Base-by-base conservation (phyloP, 2,113 vertebrate species). In the Benitochromis conjunctus region DNA sequence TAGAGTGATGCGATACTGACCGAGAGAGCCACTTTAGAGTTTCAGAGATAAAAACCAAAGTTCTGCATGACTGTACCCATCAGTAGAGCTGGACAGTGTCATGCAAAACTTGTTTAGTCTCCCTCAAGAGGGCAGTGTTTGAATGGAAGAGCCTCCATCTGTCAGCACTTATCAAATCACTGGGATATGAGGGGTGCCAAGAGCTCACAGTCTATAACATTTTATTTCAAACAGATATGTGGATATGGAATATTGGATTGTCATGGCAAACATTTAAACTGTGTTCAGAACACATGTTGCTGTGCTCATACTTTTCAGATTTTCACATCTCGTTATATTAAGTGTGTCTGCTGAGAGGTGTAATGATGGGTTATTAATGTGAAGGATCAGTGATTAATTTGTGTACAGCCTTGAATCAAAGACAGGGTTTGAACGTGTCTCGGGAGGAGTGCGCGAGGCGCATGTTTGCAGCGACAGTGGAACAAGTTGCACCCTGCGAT, bases 81-180 rank as follows among this genome's bases (percentile, higher is more conserved):
- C 5, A 13, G 38, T 13, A 24, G 26, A 56, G 9, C 29, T 2
- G 31, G 48, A 38, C 46, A 36, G 7, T n/a, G 43, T 31, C 43
- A 38, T 24, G 10, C 55, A 14, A 21, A 62, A 83, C 69, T 83
- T 87, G 79, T 88, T 74, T 84, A 19, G 83, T 93, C 92, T 84
- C 83, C 96, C 96, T 96, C 92, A 83, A 96, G 96, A 92, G 95
- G 95, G 96, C 96, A 96, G 96, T 94, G 93, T 96, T 96, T 95
- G 93, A 94, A 90, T 92, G 91, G 89, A 91, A 78, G 89, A 92
- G 81, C 36, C 85, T 89, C 79, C 82, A 66, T 87, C 89, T 88
- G 89, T 93, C 92, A 91, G 86, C 91, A 77, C 90, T 85, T 81
- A 71, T 89, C 90, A 83, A 6, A 60, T 80, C 85, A 55, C 48